phyloP scores from a whole-genome alignment of 2,113 vertebrate genomes.

The Calyptomena viridis region DNA sequence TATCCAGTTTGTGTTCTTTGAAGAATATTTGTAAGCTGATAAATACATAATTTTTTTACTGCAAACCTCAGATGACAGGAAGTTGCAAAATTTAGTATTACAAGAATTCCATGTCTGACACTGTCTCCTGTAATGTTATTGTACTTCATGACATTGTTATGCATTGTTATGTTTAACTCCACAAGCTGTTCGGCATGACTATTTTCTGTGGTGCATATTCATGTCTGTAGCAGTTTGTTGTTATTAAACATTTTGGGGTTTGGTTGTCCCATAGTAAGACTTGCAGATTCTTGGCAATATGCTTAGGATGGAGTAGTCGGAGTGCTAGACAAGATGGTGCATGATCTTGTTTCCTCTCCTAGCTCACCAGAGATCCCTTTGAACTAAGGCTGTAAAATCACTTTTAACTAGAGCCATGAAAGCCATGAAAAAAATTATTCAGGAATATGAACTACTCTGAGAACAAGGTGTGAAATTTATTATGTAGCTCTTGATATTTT shows the following conservation, averaged over 20 bases:
- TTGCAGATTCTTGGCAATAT: background rate
- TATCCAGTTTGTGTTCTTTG: background rate
- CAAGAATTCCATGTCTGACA: background rate
- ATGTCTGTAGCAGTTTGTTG: background rate
- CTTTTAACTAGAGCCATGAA: conserved; percentile 9
- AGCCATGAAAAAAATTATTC: background rate
- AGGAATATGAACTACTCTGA: background rate
- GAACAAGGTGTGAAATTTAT: conserved; percentile 40
- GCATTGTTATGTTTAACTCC: conserved; percentile 29
- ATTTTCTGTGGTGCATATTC: background rate
- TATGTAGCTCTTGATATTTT: conserved; percentile 8
- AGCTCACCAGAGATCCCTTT: background rate
- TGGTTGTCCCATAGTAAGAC: background rate
- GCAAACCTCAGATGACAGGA: conserved; percentile 42
- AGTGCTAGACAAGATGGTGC: conserved; percentile 38
- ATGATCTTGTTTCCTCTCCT: conserved; percentile 36
- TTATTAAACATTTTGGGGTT: background rate
- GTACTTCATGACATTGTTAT: conserved; percentile 44
- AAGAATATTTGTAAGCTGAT: background rate
- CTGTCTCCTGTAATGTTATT: background rate
- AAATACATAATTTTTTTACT: background rate
- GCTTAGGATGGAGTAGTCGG: background rate
- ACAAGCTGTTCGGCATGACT: background rate
- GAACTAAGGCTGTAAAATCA: background rate
- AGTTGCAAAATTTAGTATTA: background rate